Base-by-base conservation (phyloP, 1,140 invertebrate genomes). In the Acromyrmex heyeri region DNA sequence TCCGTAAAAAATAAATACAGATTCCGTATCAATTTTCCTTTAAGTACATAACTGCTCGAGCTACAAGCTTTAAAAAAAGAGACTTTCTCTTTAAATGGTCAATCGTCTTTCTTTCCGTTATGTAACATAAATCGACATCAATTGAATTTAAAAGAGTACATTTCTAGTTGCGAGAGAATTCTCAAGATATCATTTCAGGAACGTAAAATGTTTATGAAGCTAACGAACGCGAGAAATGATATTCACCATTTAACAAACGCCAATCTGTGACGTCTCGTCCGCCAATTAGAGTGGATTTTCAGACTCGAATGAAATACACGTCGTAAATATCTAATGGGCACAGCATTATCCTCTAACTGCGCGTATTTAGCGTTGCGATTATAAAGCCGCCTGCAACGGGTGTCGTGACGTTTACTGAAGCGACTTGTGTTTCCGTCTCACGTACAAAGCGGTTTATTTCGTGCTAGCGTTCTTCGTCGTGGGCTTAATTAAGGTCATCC, bases 401-500 rank as follows among this genome's bases (percentile, higher is more conserved):
- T 61, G 79, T 34, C 79, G 79, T 83, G 50, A 57, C 64, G 82
- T 88, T 88, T 87, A 82, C 62, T 53, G 86, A 57, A 44, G 38
- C 24, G 62, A 67, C 79, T 85, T 75, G 57, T 18, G 86, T 64
- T 88, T 88, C 79, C 73, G 73, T 88, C 75, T 85, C 87, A 70
- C 79, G 55, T 87, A 34, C 76, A 78, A 88, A 69, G 67, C 86
- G 61, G 57, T 88, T 88, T 64, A 34, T 78, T 64, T 76, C 69
- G 50, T 50, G 50, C 67, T n/a, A 5, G 14, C 44, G 81, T 88
- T 85, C 88, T 85, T 88, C 59, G 81, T 44, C 87, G 55, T 85
- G 65, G 65, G 88, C 65, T 88, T 88, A 89, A 89, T 89, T 89
- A 89, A 88, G 88, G 87, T 86, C 88, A 86, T 86, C 87, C 53